Evolutionary conservation across 1,140 invertebrate species (phyloP).

Genomic region (Bathynomus jamesi): DNA sequence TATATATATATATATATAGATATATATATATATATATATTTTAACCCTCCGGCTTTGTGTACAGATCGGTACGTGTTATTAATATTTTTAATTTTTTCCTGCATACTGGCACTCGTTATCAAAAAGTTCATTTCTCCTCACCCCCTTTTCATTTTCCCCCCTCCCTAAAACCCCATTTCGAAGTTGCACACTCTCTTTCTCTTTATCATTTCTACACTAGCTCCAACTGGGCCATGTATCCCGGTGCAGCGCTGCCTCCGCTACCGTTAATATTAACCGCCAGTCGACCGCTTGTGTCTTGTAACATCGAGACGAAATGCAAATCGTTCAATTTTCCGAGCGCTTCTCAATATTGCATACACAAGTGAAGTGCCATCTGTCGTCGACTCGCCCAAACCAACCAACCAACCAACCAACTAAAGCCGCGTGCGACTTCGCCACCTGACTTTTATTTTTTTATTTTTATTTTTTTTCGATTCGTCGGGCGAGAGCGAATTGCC

Average conservation of each 20-base stretch:
- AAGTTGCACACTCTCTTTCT: neutral
- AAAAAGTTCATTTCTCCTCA: neutral
- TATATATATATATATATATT: neutral
- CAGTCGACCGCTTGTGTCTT: neutral
- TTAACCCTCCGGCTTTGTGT: neutral
- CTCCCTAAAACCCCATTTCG: neutral
- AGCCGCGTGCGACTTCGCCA: neutral
- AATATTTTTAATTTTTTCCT: neutral
- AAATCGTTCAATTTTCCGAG: neutral
- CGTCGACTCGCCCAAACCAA: neutral
- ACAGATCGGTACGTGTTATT: neutral
- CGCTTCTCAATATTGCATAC: slow-evolving; percentile 1
- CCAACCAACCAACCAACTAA: neutral
- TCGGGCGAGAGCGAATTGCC: too few relatives aligned
- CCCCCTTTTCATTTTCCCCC: neutral
- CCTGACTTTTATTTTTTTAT: neutral
- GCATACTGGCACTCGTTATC: neutral
- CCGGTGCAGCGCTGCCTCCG: neutral
- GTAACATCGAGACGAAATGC: neutral
- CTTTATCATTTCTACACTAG: neutral
- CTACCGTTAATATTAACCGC: neutral
- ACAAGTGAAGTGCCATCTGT: neutral
- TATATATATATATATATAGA: slow-evolving; percentile 1
- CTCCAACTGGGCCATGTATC: neutral
- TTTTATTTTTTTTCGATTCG: neutral